Evolutionary conservation across 2,797 vertebrate species (phyloP), one percentile per base, ranked within the genome.

Genomic region (Sebastes itinus): DNA sequence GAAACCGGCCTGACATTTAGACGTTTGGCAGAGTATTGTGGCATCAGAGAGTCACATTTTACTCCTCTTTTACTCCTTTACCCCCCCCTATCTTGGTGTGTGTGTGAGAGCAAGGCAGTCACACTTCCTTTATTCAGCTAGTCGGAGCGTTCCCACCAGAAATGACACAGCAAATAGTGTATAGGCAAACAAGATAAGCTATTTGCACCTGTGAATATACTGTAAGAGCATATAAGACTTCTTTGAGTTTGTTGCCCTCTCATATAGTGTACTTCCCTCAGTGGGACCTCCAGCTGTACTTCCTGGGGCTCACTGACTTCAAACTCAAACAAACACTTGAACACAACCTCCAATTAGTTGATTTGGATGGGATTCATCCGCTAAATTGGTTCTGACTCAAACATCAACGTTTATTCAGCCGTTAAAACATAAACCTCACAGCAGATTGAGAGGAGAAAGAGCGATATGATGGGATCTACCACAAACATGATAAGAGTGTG

Each of bases 261-360:
- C 42, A 20, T 42, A 9, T 27, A 25, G 8, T 49, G 75, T 42
- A 35, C 46, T 78, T 74, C 80, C 28, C 72, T 60, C 23, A 20
- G 11, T 54, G 71, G 63, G n/a, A 22, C 64, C 71, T 42, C 13
- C 38, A 42, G 38, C 38, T 42, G 38, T 42, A 16, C 38, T 16
- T n/a, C 16, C 18, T 25, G 83, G 80, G 80, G 80, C 18, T 32
- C 56, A 7, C 9, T 7, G 35, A 64, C 23, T 66, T 58, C 32
- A 62, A n/a, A 23, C 33, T 22, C 58, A 42, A 23, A 42, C 13
- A 42, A 14, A 32, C 68, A 13, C 23, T 13, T 20, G 5, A 7
- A 72, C 78, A 78, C 46, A 80, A 49, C 69, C 62, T 58, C 69
- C 72, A 88, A 85, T 87, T 90, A 88, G 86, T 23, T 12, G 61